Evolutionary conservation across 2,888 invertebrate genomes (phyloP).

Genomic region (Masnerella sp.): DNA sequence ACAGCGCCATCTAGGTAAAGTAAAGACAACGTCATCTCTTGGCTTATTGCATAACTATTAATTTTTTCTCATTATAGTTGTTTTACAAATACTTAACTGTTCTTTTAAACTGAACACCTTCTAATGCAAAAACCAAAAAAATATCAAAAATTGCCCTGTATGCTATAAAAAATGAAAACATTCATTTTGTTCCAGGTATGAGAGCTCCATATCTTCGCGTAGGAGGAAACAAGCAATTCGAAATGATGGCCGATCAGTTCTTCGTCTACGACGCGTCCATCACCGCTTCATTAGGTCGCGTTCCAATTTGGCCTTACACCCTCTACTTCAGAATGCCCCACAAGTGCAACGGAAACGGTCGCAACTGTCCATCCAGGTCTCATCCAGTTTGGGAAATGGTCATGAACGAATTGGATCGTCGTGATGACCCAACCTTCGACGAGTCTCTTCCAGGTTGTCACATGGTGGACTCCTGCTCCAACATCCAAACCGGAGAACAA

Average conservation of each 20-base stretch:
- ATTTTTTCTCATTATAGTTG: too few relatives aligned
- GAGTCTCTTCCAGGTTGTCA: conserved; percentile 96
- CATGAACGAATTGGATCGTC: conserved; percentile 95
- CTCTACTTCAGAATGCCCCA: conserved; percentile 98
- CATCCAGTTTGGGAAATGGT: conserved; percentile 98
- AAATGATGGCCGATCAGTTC: conserved; percentile 98
- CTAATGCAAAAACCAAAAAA: too few relatives aligned
- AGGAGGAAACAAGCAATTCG: conserved; percentile 97
- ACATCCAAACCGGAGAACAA: conserved; percentile 93
- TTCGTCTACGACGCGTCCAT: conserved; percentile 97
- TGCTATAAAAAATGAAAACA: background rate
- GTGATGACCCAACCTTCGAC: conserved; percentile 95
- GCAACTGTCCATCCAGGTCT: conserved; percentile 93
- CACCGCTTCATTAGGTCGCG: conserved; percentile 92
- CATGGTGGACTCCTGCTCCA: conserved; percentile 96
- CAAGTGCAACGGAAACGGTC: conserved; percentile 94
- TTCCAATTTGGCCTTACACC: conserved; percentile 98
- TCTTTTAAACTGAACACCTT: too few relatives aligned
- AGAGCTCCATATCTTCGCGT: conserved; percentile 93
- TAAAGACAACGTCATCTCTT: too few relatives aligned
- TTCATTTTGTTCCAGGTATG: conserved; percentile 80
- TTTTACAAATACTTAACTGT: too few relatives aligned
- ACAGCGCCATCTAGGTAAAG: too few relatives aligned
- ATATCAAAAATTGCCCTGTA: background rate
- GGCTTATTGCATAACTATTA: too few relatives aligned